Percentiles rank a stretch among this genome's conserved stretches.
These are phyloP conservation scores for Anthonomus grandis DNA, from an alignment of 1,140 invertebrate genomes.

Conservation along the genomic window DNA sequence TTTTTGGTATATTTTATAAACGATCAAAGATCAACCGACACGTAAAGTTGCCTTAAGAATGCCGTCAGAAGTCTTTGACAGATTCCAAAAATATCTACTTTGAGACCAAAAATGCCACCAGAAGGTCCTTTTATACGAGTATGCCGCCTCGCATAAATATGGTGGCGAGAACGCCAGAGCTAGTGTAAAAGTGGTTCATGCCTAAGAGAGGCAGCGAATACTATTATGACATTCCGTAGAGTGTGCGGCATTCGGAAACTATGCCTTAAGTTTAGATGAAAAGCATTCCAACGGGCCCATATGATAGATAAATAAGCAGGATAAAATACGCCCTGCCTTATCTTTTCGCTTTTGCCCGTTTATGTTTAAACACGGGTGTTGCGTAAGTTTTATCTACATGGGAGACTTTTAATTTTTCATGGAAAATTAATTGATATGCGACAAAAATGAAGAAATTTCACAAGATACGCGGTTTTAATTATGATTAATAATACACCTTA, in stretches of 20 bases:
- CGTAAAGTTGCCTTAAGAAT: no score
- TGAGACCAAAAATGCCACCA: slow-evolving; percentile 6
- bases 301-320: slow-evolving; percentile 46
- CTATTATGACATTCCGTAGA: slow-evolving; percentile 47
- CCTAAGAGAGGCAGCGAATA: slow-evolving; percentile 27
- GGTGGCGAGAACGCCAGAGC: slow-evolving; percentile 20
- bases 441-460: no score
- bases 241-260: slow-evolving; percentile 45
- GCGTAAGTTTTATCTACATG: no score
- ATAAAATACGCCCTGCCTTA: slow-evolving; percentile 11
- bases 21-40: no score
- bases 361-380: no score
- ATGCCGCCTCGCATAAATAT: slow-evolving; percentile 8
- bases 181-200: slow-evolving; percentile 21
- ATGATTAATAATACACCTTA: no score
- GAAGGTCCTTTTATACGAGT: slow-evolving; percentile 7
- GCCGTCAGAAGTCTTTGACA: slow-evolving; percentile 11
- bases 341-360: no score
- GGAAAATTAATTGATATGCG: no score
- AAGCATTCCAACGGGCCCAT: slow-evolving; percentile 46
- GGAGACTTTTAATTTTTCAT: no score
- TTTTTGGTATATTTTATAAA: no score
- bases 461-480: no score
- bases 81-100: slow-evolving; percentile 18
- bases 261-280: slow-evolving; percentile 49